Evolutionary conservation across 2,888 invertebrate species (phyloP).

Genomic region (Acrobasis repandana): DNA sequence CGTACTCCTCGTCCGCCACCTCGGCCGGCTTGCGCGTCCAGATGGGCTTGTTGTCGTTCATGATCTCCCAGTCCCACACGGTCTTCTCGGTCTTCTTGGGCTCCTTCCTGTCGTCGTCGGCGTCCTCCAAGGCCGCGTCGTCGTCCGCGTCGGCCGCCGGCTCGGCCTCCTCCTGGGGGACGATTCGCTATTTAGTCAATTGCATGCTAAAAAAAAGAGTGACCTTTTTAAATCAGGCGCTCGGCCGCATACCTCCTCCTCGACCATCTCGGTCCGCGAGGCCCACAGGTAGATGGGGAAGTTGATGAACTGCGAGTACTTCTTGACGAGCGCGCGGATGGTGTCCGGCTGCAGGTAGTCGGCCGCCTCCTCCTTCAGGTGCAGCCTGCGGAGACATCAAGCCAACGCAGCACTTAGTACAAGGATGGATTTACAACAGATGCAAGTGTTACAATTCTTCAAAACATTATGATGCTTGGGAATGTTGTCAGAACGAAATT

Average conservation of each 20-base stretch:
- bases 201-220: no score
- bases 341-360: slow-evolving; percentile 98
- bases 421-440: no score
- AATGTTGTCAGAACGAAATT: no score
- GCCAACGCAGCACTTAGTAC: no score
- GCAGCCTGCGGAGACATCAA: slow-evolving; percentile 82
- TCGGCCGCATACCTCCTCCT: slow-evolving; percentile 30
- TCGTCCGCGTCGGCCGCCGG: slow-evolving; percentile 38
- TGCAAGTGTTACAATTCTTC: no score
- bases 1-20: slow-evolving; percentile 94
- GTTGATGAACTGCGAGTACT: slow-evolving; percentile 99
- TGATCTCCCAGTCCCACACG: slow-evolving; percentile 98
- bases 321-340: slow-evolving; percentile 94
- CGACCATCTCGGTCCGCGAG: slow-evolving; percentile 65
- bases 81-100: slow-evolving; percentile 97
- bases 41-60: slow-evolving; percentile 99
- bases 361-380: slow-evolving; percentile 97
- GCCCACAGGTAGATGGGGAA: slow-evolving; percentile 99
- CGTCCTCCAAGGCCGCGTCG: slow-evolving; percentile 83
- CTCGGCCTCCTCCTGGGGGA: slow-evolving; percentile 30
- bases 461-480: no score
- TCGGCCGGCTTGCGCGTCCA: slow-evolving; percentile 97
- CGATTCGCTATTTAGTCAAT: no score
- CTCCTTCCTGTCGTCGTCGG: slow-evolving; percentile 83
- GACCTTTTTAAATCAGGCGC: no score